A percentile compares a stretch with the other conserved stretches of the same genome.
Evolutionary conservation across 2,888 invertebrate genomes (phyloP).

Genomic region (Maniola hyperantus): DNA sequence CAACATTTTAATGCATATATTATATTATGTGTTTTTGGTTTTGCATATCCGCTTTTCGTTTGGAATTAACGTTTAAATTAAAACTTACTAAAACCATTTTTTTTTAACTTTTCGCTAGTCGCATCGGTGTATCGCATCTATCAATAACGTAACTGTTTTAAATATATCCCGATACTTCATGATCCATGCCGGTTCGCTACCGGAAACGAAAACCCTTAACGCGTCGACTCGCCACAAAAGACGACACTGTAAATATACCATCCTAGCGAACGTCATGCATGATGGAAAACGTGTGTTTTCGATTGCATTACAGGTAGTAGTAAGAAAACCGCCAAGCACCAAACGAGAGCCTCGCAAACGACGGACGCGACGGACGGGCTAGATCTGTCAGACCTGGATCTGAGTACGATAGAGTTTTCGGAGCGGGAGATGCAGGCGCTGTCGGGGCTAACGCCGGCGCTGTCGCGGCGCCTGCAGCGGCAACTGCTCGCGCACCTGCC

Average conservation of each 20-base stretch:
- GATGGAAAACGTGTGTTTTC: constrained; percentile 82
- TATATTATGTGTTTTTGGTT: constrained; percentile 59
- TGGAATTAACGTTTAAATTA: constrained; percentile 62
- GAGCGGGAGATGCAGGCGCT: constrained; percentile 85
- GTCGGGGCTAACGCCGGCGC: constrained; percentile 84
- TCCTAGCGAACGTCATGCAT: constrained; percentile 79
- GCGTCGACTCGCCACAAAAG: constrained; percentile 32
- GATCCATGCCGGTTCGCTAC: constrained; percentile 34
- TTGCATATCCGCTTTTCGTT: constrained; percentile 72
- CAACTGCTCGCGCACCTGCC: constrained; percentile 87
- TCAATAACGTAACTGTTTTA: constrained; percentile 33
- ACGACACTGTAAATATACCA: constrained; percentile 73
- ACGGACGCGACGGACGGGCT: constrained; percentile 53
- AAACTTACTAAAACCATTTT: constrained; percentile 54
- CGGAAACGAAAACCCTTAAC: constrained; percentile 26
- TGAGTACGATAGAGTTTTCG: constrained; percentile 86
- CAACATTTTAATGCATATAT: constrained; percentile 80
- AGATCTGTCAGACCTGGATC: constrained; percentile 85
- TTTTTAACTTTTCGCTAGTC: constrained; percentile 72
- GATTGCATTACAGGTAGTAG: constrained; percentile 78
- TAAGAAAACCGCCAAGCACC: constrained; percentile 69
- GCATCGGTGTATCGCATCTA: constrained; percentile 54
- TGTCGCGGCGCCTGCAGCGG: constrained; percentile 87
- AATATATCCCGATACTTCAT: constrained; percentile 22
- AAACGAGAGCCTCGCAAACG: constrained; percentile 52